phyloP scores from a whole-genome alignment of 2,888 invertebrate species.

The Chloroclystis v-ata region DNA sequence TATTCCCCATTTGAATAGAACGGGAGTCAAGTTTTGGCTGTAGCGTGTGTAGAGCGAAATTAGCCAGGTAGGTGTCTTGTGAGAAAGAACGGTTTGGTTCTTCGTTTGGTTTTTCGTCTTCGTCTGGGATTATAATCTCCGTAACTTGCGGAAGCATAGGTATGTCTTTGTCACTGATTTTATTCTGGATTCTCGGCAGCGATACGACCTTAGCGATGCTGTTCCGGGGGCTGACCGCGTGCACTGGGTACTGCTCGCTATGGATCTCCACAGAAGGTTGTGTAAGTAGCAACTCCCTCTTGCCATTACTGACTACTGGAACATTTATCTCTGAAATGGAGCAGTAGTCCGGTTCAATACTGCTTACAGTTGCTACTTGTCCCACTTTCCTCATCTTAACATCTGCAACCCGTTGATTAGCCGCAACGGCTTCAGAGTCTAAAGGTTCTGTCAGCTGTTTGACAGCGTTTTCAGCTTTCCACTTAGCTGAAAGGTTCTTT shows the following conservation, averaged over 20 bases:
- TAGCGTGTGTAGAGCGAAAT: conserved; percentile 62
- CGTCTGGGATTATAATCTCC: conserved; percentile 84
- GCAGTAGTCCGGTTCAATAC: conserved; percentile 84
- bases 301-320: conserved; percentile 78
- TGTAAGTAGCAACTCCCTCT: conserved; percentile 73
- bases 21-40: conserved; percentile 71
- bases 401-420: conserved; percentile 78
- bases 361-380: conserved; percentile 70
- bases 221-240: conserved; percentile 59
- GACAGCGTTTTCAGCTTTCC: conserved; percentile 75
- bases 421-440: conserved; percentile 78
- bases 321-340: conserved; percentile 86
- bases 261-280: conserved; percentile 76
- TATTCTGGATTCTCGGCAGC: conserved; percentile 65
- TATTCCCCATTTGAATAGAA: conserved; percentile 80
- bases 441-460: conserved; percentile 62
- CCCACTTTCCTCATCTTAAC: conserved; percentile 75
- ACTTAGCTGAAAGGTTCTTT: conserved; percentile 83
- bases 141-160: conserved; percentile 86
- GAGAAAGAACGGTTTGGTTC: conserved; percentile 55
- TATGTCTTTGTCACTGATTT: conserved; percentile 79
- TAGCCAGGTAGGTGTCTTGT: conserved; percentile 62
- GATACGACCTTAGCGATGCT: conserved; percentile 70
- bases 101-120: conserved; percentile 71
- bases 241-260: conserved; percentile 69